Evolutionary conservation across 2,797 vertebrate species (phyloP).

Genomic region (Gambelia wislizenii): DNA sequence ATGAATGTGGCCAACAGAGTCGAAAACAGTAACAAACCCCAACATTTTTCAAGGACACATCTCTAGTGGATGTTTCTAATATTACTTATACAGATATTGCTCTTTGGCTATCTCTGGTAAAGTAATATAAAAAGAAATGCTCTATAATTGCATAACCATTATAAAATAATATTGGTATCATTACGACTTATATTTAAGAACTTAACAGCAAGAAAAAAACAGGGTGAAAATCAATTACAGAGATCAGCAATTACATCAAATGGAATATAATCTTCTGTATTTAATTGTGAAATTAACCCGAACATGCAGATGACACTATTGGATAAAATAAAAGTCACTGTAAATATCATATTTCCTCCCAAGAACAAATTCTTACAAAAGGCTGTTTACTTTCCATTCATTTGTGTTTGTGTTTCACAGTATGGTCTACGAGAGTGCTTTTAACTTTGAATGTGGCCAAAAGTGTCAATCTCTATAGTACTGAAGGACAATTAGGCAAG

Average conservation of each 20-base stretch:
- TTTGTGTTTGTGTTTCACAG: constrained; percentile 70
- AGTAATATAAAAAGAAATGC: constrained; percentile 20
- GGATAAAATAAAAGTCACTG: constrained; percentile 42
- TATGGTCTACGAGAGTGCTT: constrained; percentile 69
- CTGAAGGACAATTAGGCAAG: constrained; percentile 81
- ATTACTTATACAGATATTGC: background rate
- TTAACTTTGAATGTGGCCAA: constrained; percentile 68
- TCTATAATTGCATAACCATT: background rate
- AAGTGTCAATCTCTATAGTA: constrained; percentile 77
- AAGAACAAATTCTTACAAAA: constrained; percentile 44
- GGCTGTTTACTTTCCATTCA: constrained; percentile 59
- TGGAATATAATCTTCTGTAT: constrained; percentile 34
- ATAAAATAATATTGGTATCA: background rate
- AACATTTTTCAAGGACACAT: too few species aligned
- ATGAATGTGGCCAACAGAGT: too few species aligned
- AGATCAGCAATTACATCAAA: constrained; percentile 33
- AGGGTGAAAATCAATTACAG: constrained; percentile 5
- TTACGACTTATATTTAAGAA: constrained; percentile 6
- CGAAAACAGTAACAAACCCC: too few species aligned
- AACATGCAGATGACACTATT: constrained; percentile 31
- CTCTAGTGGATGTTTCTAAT: too few species aligned
- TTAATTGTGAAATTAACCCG: constrained; percentile 49
- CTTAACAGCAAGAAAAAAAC: background rate
- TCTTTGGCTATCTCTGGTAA: background rate
- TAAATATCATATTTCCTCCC: constrained; percentile 46